Conservation (phyloP, 2,888 invertebrate genomes). For the Rhagonycha lutea region DNA sequence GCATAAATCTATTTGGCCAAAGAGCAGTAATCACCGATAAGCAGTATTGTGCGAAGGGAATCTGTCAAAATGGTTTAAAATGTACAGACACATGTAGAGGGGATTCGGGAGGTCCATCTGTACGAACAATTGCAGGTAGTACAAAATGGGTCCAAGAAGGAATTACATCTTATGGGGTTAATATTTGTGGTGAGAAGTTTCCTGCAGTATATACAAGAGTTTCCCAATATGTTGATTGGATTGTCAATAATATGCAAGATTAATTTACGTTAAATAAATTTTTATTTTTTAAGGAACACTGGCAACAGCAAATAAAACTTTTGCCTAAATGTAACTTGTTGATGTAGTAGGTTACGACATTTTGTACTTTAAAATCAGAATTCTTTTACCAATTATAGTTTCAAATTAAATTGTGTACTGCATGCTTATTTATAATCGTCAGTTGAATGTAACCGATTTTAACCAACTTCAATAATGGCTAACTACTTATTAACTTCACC, state of each 20-base stretch:
- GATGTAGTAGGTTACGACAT: too few species aligned
- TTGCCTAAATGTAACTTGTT: too few species aligned
- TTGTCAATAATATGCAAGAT: neutral
- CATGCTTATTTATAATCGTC: too few species aligned
- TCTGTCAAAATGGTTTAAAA: neutral
- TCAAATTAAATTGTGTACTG: too few species aligned
- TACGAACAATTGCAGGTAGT: neutral
- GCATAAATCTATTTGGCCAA: constrained; percentile 63
- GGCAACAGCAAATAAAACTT: too few species aligned
- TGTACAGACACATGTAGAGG: neutral
- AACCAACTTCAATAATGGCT: too few species aligned
- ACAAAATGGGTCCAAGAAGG: neutral
- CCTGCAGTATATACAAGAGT: neutral
- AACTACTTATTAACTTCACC: too few species aligned
- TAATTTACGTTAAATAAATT: neutral
- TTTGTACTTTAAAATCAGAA: too few species aligned
- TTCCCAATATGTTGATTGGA: neutral
- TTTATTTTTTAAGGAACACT: too few species aligned
- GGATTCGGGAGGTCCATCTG: neutral
- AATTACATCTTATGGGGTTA: neutral
- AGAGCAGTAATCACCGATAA: neutral
- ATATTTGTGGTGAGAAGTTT: neutral
- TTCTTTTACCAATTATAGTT: too few species aligned
- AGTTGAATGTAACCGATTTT: too few species aligned
- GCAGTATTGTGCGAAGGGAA: neutral